Evolutionary conservation across 2,113 vertebrate species (phyloP).

Genomic region (Spermophilus dauricus): DNA sequence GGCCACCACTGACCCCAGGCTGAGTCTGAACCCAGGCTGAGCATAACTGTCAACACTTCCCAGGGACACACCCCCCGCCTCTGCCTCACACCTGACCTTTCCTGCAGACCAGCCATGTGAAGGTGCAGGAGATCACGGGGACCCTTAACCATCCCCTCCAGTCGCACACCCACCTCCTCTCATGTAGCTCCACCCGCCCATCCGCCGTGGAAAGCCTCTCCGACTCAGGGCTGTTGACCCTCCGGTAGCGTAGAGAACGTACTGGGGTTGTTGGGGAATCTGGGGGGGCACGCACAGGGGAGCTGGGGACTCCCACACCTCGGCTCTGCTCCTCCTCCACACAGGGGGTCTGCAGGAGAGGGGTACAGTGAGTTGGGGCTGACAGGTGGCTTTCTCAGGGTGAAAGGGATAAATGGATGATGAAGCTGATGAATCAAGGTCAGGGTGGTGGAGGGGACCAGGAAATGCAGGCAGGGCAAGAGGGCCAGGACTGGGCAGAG

Average conservation of each 20-base stretch:
- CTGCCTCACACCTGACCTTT: background rate
- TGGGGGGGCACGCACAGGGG: conserved; percentile 92
- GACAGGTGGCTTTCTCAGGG: background rate
- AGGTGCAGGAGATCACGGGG: background rate
- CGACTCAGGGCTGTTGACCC: conserved; percentile 96
- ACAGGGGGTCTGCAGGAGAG: conserved; percentile 89
- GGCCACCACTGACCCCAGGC: background rate
- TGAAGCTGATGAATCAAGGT: background rate
- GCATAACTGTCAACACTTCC: background rate
- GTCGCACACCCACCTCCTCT: conserved; percentile 91
- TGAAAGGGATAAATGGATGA: background rate
- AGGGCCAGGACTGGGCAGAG: background rate
- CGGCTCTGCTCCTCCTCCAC: conserved; percentile 95
- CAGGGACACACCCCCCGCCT: no score
- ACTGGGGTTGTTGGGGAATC: conserved; percentile 94
- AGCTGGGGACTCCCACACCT: conserved; percentile 91
- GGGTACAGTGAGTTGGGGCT: conserved; percentile 1
- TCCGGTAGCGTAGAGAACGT: conserved; percentile 94
- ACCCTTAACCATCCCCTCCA: fast-evolving
- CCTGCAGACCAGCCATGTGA: background rate
- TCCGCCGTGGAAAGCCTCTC: conserved; percentile 95
- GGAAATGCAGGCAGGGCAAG: background rate
- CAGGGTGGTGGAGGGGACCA: background rate
- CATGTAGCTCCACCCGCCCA: conserved; percentile 92
- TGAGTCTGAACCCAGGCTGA: background rate